Conservation (phyloP, 2,797 vertebrate species). For the Sylvia borin region DNA sequence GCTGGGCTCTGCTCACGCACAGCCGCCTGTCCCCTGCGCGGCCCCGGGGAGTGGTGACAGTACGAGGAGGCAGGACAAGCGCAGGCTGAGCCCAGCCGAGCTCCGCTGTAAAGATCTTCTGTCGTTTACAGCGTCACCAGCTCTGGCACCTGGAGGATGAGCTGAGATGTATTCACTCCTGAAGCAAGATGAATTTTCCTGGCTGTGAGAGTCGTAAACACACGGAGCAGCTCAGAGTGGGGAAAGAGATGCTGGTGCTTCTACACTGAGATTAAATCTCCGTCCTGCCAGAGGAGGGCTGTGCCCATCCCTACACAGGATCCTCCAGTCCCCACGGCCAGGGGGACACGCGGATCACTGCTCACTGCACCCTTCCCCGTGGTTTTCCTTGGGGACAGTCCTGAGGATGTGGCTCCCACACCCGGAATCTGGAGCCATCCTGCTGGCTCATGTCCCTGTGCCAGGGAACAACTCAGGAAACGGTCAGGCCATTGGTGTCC, state of each 20-base stretch:
- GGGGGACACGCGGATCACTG: accelerated
- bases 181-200: not conserved
- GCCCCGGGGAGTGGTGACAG: not conserved
- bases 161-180: not conserved
- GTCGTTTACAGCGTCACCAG: not conserved
- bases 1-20: not conserved
- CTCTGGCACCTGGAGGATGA: not conserved
- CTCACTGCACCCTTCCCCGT: accelerated
- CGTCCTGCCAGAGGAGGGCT: not conserved
- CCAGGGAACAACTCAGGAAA: accelerated
- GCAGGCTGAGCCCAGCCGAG: not conserved
- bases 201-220: not conserved
- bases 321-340: accelerated
- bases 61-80: accelerated
- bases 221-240: not conserved
- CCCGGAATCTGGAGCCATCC: not conserved
- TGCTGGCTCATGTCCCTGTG: accelerated
- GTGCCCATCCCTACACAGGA: not conserved
- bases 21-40: not conserved
- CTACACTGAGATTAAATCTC: not conserved
- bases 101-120: not conserved
- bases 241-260: not conserved
- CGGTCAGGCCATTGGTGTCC: not conserved
- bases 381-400: not conserved
- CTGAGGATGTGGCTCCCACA: accelerated